Base-by-base conservation (phyloP, 1,140 invertebrate genomes). In the Hormaphis cornu region DNA sequence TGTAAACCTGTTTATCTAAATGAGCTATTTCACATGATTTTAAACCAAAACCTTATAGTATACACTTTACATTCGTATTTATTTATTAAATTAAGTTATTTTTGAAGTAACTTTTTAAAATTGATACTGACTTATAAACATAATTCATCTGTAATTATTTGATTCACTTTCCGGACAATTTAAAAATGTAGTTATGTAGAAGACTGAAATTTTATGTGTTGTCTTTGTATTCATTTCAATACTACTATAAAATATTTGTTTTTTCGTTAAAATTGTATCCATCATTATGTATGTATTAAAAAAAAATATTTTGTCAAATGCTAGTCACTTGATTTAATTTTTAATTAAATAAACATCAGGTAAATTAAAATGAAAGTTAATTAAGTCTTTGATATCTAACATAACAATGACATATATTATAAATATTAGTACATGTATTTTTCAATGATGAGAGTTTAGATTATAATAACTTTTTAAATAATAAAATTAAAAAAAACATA, bases 361-460 rank as follows among this genome's bases (percentile, higher is more conserved):
- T 58, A 24, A 2, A 37, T 2, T 37, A 22, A 54, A 54, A 35
- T 16, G 12, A 56, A 58, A 9, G 18, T 22, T 35, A 20, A 10
- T 35, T 56, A 20, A 58, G 33, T 58, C 54, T 58, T 58, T 24
- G 33, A 58, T 37, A 24, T 26, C 12, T 56, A 35, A 56, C 54
- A 24, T 40, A 58, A 40, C 54, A 40, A 58, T 26, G 9, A 24
- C 6, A 16, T 58, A 40, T 24, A 56, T 35, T 33, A 33, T 54
- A 16, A 54, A 33, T 5, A 2, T 20, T 1, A 8, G 3, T 12
- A 35, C 30, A 33, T 35, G 9, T 54, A 6, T 54, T 18, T 54
- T 6, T 20, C 12, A 46, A 46, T 10, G n/a, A 6, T 20, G 14
- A 24, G 22, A 40, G 28, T 58, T 40, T 24, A 18, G 30, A 33